Evolutionary conservation across 2,797 vertebrate species (phyloP).

Genomic region (Lacerta viridis): DNA sequence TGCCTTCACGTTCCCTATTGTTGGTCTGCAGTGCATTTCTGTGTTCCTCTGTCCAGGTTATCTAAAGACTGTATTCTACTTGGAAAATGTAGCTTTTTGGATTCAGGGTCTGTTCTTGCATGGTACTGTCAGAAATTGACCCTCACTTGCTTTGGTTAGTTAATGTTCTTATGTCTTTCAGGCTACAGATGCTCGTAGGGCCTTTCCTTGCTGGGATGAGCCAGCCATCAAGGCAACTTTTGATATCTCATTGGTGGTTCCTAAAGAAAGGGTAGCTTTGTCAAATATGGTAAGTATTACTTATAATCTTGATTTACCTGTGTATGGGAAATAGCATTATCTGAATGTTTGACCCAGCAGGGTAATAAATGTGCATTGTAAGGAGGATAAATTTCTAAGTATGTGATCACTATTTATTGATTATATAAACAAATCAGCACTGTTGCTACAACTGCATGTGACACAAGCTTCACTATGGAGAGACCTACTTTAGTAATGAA

Average conservation of each 20-base stretch:
- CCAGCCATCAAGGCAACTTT: slow-evolving; percentile 99
- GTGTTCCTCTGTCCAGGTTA: not conserved
- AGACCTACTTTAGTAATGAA: too few relatives aligned
- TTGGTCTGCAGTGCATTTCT: not conserved
- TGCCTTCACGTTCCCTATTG: not conserved
- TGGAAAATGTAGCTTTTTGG: not conserved
- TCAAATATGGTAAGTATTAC: slow-evolving; percentile 94
- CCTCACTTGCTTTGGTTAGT: slow-evolving; percentile 11
- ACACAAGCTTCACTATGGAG: too few relatives aligned
- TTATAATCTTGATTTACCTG: too few relatives aligned
- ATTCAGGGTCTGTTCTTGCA: not conserved
- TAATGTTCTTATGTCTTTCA: slow-evolving; percentile 73
- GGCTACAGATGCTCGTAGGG: slow-evolving; percentile 97
- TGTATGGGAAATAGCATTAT: too few relatives aligned
- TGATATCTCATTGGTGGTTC: slow-evolving; percentile 95
- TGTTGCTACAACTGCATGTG: too few relatives aligned
- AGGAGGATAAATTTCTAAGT: too few relatives aligned
- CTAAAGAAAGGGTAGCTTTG: slow-evolving; percentile 97
- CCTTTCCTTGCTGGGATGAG: slow-evolving; percentile 99
- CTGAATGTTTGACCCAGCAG: too few relatives aligned
- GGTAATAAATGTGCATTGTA: too few relatives aligned
- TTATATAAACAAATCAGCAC: too few relatives aligned
- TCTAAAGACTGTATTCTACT: not conserved
- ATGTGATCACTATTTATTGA: too few relatives aligned
- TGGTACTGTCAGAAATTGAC: not conserved